phyloP scores from a whole-genome alignment of 2,113 vertebrate genomes.

The Ctenomys sociabilis region DNA sequence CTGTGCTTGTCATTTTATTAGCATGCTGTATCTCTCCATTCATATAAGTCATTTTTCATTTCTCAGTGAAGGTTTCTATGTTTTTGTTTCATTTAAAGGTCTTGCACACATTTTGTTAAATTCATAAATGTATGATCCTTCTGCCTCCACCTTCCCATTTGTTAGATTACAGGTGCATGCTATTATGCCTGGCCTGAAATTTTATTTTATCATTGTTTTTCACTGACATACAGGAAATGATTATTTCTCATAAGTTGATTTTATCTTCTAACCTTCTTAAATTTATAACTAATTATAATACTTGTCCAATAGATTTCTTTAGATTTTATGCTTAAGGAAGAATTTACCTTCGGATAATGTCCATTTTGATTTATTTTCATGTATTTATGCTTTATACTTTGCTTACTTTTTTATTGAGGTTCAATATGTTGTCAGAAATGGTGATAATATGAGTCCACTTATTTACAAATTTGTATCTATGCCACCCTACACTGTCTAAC shows the following conservation, averaged over 20 bases:
- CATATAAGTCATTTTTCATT: background rate
- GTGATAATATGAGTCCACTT: background rate
- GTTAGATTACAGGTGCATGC: too few species aligned
- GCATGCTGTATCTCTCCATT: background rate
- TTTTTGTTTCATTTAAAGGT: background rate
- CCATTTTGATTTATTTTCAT: background rate
- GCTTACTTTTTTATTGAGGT: background rate
- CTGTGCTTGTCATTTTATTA: background rate
- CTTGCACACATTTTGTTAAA: background rate
- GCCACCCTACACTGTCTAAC: background rate
- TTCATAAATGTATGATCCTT: background rate
- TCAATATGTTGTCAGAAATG: background rate
- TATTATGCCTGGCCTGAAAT: background rate
- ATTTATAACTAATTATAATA: background rate
- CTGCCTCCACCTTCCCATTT: background rate
- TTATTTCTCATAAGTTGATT: background rate
- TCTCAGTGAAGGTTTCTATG: background rate
- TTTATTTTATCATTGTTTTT: background rate
- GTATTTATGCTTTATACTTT: background rate
- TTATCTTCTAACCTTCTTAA: background rate
- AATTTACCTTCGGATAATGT: background rate
- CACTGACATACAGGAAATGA: background rate
- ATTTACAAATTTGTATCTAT: background rate
- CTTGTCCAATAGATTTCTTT: background rate
- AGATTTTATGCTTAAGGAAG: background rate